These are phyloP conservation scores for Channa maculata DNA, from an alignment of 2,113 vertebrate genomes.

Conservation along the genomic window DNA sequence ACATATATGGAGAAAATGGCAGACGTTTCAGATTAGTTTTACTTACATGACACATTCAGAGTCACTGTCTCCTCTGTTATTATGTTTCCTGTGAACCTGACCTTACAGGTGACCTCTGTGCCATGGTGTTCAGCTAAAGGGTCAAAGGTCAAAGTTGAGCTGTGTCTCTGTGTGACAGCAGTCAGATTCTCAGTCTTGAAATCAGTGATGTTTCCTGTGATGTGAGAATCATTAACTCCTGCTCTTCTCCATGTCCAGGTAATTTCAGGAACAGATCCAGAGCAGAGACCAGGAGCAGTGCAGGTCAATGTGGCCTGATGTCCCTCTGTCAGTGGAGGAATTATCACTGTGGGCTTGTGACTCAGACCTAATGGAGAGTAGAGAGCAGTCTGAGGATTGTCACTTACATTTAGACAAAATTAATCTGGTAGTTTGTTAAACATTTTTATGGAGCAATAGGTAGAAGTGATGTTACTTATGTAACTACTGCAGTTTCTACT, in stretches of 20 bases:
- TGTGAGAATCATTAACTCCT: neutral
- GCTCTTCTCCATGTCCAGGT: conserved; percentile 52
- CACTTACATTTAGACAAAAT: no score
- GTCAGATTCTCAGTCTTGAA: neutral
- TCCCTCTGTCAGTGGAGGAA: conserved; percentile 56
- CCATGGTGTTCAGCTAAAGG: conserved; percentile 49
- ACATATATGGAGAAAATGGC: no score
- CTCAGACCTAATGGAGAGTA: conserved; percentile 28
- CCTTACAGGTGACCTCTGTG: conserved; percentile 43
- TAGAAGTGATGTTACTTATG: no score
- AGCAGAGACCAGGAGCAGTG: conserved; percentile 44
- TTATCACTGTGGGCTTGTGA: conserved; percentile 47
- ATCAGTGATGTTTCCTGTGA: neutral
- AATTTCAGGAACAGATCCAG: conserved; percentile 15
- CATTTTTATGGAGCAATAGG: no score
- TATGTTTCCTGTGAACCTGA: conserved; percentile 3
- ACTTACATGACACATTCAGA: conserved; percentile 32
- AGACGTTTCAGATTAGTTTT: no score
- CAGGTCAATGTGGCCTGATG: conserved; percentile 55
- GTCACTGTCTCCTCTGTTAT: conserved; percentile 8
- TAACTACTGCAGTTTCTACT: no score
- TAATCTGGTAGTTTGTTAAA: no score
- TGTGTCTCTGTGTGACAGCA: neutral
- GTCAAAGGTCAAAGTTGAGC: conserved; percentile 52
- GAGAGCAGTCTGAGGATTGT: neutral